A percentile compares a stretch with the other conserved stretches of the same genome.
These are phyloP conservation scores for Octopus sinensis DNA, from an alignment of 1,140 invertebrate genomes.

Conservation along the genomic window DNA sequence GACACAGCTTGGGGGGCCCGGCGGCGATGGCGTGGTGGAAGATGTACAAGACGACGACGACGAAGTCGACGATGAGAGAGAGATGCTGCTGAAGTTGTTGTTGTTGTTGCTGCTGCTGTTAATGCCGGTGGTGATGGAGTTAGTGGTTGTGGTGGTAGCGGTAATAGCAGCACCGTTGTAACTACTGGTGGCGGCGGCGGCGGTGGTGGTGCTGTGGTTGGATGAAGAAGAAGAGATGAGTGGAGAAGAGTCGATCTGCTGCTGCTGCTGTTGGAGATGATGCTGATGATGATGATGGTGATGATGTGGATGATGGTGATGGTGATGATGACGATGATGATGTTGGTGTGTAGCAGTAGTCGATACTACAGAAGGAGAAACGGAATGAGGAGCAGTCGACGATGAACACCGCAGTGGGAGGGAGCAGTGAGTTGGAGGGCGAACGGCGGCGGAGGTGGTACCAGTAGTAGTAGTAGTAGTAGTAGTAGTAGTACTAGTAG, in stretches of 20 bases:
- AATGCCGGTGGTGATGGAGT: neutral
- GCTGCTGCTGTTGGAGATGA: neutral
- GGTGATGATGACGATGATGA: neutral
- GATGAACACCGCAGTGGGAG: too few relatives aligned
- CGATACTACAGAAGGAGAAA: neutral
- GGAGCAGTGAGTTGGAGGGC: too few relatives aligned
- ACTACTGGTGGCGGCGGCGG: neutral
- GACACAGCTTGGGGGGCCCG: conserved; percentile 2
- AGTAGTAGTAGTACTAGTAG: too few relatives aligned
- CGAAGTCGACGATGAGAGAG: too few relatives aligned
- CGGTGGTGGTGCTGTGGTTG: neutral
- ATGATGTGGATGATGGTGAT: neutral
- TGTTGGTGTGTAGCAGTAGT: neutral
- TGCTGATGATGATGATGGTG: neutral
- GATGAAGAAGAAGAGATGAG: neutral
- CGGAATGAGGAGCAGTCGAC: too few relatives aligned
- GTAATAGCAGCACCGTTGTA: neutral
- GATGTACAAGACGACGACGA: neutral
- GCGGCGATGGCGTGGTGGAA: neutral
- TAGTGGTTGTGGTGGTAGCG: neutral
- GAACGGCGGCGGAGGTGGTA: too few relatives aligned
- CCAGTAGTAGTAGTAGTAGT: too few relatives aligned
- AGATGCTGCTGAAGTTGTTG: too few relatives aligned
- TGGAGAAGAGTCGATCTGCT: neutral
- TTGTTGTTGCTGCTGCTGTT: neutral